A percentile compares a stretch with the other conserved stretches of the same genome.
These are phyloP conservation scores for Sebastes flavidus DNA, from an alignment of 2,797 vertebrate genomes.

Conservation along the genomic window DNA sequence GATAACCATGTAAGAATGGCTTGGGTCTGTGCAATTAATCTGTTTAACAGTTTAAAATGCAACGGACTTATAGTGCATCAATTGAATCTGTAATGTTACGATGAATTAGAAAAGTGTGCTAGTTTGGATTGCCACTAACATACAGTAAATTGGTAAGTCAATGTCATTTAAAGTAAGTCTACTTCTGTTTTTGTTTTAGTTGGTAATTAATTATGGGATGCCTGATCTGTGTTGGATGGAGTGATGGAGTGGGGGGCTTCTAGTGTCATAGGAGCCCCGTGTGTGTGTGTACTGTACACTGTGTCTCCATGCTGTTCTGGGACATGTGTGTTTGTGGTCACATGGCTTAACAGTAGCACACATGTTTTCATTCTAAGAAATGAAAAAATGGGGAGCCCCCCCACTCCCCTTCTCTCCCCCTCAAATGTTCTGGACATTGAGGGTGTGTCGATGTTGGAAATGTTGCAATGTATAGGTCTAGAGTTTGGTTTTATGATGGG, in stretches of 20 bases:
- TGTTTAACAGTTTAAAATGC: neutral
- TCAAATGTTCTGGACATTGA: conserved; percentile 53
- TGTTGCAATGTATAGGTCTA: neutral
- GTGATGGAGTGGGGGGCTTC: neutral
- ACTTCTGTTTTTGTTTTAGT: neutral
- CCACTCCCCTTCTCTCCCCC: conserved; percentile 4
- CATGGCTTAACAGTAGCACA: conserved; percentile 43
- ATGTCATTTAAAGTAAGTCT: neutral
- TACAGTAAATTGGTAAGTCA: neutral
- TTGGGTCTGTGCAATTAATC: neutral
- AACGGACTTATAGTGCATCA: neutral
- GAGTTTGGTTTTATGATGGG: conserved; percentile 1
- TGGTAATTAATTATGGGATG: neutral
- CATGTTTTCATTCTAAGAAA: conserved; percentile 51
- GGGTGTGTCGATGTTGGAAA: conserved; percentile 30
- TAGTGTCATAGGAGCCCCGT: neutral
- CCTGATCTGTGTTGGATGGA: neutral
- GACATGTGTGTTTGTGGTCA: conserved; percentile 37
- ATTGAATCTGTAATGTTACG: neutral
- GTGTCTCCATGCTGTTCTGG: conserved; percentile 26
- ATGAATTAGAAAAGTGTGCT: neutral
- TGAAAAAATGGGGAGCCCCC: conserved; percentile 31
- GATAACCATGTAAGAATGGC: neutral
- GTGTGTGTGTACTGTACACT: conserved; percentile 5
- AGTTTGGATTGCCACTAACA: neutral